Evolutionary conservation across 1,140 invertebrate species (phyloP).

Genomic region (Bombus breviceps): DNA sequence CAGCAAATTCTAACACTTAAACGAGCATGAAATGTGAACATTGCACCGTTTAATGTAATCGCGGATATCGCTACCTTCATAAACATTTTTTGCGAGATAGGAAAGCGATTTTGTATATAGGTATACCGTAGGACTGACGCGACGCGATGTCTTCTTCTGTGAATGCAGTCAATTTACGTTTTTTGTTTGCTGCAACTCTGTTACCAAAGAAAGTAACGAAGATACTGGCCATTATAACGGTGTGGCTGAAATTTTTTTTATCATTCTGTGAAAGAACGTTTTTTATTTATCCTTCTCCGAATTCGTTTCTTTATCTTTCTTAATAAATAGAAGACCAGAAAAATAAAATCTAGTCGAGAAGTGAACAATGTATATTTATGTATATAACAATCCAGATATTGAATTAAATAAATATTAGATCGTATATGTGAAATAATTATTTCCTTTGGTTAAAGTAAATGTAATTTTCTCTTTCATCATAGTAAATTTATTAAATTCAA

Average conservation of each 20-base stretch:
- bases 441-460: neutral
- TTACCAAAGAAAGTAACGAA: neutral
- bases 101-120: neutral
- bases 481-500: neutral
- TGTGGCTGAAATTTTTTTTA: neutral
- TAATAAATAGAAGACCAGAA: neutral
- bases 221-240: neutral
- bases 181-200: neutral
- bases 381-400: neutral
- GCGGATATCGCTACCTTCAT: neutral
- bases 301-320: neutral
- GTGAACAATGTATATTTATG: neutral
- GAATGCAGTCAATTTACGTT: constrained; percentile 18
- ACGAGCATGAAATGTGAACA: neutral
- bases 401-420: neutral
- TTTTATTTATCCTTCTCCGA: neutral
- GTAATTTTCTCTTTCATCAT: neutral
- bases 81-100: constrained; percentile 23
- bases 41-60: constrained; percentile 29
- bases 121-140: constrained; percentile 18
- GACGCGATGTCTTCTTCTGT: constrained; percentile 22
- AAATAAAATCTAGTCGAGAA: neutral
- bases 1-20: neutral
- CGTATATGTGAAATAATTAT: neutral
- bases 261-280: too few species aligned